Evolutionary conservation across 2,113 vertebrate genomes (phyloP).

Genomic region (Percopsis transmontana): DNA sequence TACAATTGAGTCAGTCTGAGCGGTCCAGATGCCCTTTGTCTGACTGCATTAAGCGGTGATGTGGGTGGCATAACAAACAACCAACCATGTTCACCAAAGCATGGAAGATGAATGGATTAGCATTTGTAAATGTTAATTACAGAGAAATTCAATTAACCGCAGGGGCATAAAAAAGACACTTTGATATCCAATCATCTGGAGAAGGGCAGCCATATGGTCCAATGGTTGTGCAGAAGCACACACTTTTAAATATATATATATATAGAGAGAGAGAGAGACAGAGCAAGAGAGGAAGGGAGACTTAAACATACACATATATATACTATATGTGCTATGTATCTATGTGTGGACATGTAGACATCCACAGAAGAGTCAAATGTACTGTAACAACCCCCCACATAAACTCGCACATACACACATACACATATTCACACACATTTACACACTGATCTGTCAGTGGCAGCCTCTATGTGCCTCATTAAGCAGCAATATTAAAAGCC

Average conservation of each 20-base stretch:
- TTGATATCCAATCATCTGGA: constrained; percentile 34
- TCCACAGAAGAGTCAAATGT: constrained; percentile 1
- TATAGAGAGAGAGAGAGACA: constrained; percentile 13
- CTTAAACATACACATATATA: not conserved
- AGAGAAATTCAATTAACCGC: constrained; percentile 76
- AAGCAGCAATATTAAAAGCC: constrained; percentile 75
- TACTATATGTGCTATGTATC: not conserved
- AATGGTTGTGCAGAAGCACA: constrained; percentile 26
- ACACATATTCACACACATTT: constrained; percentile 43
- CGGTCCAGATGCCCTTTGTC: constrained; percentile 50
- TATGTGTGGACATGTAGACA: constrained; percentile 10
- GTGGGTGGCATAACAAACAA: constrained; percentile 56
- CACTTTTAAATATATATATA: constrained; percentile 19
- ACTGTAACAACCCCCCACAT: not conserved
- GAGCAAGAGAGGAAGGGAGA: not conserved
- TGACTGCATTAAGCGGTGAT: constrained; percentile 63
- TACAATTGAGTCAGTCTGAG: not conserved
- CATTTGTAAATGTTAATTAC: constrained; percentile 78
- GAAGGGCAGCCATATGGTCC: constrained; percentile 33
- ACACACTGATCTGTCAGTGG: constrained; percentile 69
- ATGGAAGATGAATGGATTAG: constrained; percentile 72
- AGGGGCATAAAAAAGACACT: constrained; percentile 52
- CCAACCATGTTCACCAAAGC: constrained; percentile 52
- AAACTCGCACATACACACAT: constrained; percentile 12
- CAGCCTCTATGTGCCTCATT: constrained; percentile 70